Evolutionary conservation across 2,113 vertebrate genomes (phyloP), one percentile per base, ranked within the genome.

Genomic region (Guaruba guarouba): DNA sequence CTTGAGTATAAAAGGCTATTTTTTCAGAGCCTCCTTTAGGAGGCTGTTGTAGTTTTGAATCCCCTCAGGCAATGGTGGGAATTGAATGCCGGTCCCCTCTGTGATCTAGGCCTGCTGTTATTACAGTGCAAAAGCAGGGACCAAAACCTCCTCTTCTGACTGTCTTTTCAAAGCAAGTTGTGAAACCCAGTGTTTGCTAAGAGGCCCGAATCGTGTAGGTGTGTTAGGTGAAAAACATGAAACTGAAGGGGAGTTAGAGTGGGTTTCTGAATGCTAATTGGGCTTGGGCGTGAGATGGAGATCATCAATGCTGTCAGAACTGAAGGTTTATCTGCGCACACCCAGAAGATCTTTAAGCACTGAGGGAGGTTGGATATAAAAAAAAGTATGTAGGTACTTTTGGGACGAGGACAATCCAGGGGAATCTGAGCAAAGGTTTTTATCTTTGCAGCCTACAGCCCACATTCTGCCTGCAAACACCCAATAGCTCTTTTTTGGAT

Each of bases 191-290:
- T 80, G 49, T 73, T 92, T 91, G 63, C 71, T 57, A 85, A 85
- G 84, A 84, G 77, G 25, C 29, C 66, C 51, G 71, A 67, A 57
- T 66, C 71, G 33, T 68, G 88, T 95, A 93, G 92, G 83, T 95
- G 86, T 91, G 43, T 78, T 84, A 84, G 91, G 91, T 86, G 89
- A 92, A 92, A 94, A 88, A 71, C 61, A 81, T 43, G 51, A 92
- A 92, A 75, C 43, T 91, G 83, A 75, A 95, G 51, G 69, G 66
- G 83, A 82, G 46, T 91, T 84, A 39, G 86, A 88, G 95, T 95
- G 79, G 86, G 83, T 92, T 96, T 91, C 62, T 82, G 89, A 89
- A 84, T 95, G 66, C 10, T 95, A 78, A 88, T 71, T 94, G 46
- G 35, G 35, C 35, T 86, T 78, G 86, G 73, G 94, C 0, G 1